A percentile compares a stretch with the other conserved stretches of the same genome.
Evolutionary conservation across 2,888 invertebrate species (phyloP).

Genomic region (Plusia festucae): DNA sequence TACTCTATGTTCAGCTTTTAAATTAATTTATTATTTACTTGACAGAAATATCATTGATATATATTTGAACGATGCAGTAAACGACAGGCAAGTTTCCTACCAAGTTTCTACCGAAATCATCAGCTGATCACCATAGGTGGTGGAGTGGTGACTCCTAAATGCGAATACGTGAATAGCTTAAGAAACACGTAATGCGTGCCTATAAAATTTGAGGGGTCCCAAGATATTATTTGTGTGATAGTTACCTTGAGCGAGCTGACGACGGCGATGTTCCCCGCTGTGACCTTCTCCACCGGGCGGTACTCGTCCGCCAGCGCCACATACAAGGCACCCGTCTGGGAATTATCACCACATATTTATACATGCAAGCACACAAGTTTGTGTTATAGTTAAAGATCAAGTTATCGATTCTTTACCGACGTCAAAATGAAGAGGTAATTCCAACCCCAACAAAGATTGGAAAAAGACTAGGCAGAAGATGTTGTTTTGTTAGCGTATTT

Average conservation of each 20-base stretch:
- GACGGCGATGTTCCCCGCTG: conserved; percentile 96
- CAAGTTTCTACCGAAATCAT: no score
- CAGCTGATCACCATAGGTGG: no score
- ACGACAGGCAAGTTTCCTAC: conserved; percentile 82
- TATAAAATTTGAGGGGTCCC: no score
- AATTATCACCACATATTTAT: conserved; percentile 12
- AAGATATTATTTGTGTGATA: no score
- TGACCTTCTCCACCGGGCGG: conserved; percentile 91
- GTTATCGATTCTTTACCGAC: background rate
- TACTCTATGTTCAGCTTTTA: background rate
- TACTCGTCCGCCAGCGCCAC: conserved; percentile 97
- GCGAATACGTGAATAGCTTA: no score
- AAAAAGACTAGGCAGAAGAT: no score
- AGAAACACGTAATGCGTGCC: no score
- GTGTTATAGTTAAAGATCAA: no score
- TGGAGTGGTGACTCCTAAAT: no score
- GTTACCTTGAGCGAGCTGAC: conserved; percentile 95
- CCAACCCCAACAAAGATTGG: no score
- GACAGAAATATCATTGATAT: conserved; percentile 85
- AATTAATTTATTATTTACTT: conserved; percentile 57
- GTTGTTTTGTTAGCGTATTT: no score
- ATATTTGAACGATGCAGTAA: conserved; percentile 70
- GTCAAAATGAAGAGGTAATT: no score
- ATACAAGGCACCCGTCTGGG: conserved; percentile 83
- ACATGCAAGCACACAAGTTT: background rate